Evolutionary conservation across 2,888 invertebrate genomes (phyloP), one percentile per base, ranked within the genome.

Genomic region (Rhodophaea formosa): DNA sequence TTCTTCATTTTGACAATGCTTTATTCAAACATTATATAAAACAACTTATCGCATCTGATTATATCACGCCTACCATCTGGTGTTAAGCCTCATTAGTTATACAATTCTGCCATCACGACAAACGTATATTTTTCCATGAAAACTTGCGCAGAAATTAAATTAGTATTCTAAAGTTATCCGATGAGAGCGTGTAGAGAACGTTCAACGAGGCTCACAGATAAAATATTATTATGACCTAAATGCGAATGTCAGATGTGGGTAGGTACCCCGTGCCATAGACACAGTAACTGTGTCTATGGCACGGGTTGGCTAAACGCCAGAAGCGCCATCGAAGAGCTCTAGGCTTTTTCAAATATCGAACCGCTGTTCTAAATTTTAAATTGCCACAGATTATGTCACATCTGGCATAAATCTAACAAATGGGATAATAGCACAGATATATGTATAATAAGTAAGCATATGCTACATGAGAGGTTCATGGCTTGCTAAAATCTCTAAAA

Each of bases 221-320:
- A 79, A 80, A 79, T 79, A 79, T 78, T 74, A 79, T 77, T 81
- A 76, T 78, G 80, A 81, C 79, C 80, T 68, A 78, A 80, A 80
- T 81, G 73, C 70, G 72, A 63, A 72, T 72, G 72, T 76, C 74
- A 73, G 76, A 70, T 69, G 67, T 62, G 71, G 63, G 65, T 72
- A 75, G 67, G 73, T 69, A 70, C n/a, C n/a, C n/a, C n/a, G n/a
- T n/a, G n/a, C n/a, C n/a, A n/a, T n/a, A n/a, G n/a, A n/a, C n/a
- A n/a, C n/a, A n/a, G n/a, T n/a, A n/a, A n/a, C 75, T 75, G 76
- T 72, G 70, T 68, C 63, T 65, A 61, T 64, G 67, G 62, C 64
- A 64, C 64, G 70, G 71, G 67, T 80, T 84, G 84, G 84, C 74
- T 51, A 49, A 51, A 51, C 60, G 81, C 84, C 84, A 83, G 68